A percentile compares a stretch with the other conserved stretches of the same genome.
These are phyloP conservation scores for Cyphomyrus discorhynchus DNA, from an alignment of 2,113 vertebrate genomes.

Conservation along the genomic window DNA sequence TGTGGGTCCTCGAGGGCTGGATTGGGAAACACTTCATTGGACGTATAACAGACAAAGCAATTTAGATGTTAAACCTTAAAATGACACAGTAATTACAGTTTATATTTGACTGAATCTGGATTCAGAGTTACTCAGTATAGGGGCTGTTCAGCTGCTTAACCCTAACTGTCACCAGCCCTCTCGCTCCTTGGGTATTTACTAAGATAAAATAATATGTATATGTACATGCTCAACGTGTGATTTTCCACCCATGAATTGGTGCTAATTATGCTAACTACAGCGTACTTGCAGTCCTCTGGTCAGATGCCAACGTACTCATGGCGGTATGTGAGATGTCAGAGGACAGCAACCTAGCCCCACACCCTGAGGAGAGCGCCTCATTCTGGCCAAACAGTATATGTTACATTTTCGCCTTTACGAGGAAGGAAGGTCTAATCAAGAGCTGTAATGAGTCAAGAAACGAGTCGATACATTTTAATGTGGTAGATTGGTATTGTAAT, in stretches of 20 bases:
- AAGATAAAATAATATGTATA: conserved; percentile 10
- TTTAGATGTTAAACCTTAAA: neutral
- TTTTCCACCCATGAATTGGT: neutral
- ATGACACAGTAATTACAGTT: neutral
- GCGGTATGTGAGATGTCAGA: neutral
- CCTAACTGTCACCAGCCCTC: neutral
- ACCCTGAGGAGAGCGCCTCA: neutral
- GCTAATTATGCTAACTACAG: neutral
- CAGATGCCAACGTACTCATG: neutral
- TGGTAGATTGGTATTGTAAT: neutral
- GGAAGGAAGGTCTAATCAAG: neutral
- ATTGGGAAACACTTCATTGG: neutral
- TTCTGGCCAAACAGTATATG: neutral
- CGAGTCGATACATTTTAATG: neutral
- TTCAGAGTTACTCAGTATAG: neutral
- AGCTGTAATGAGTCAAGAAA: neutral
- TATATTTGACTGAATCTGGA: neutral
- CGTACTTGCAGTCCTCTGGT: neutral
- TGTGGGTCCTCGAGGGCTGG: too few species aligned
- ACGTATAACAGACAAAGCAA: neutral
- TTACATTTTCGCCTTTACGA: neutral
- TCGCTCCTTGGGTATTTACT: neutral
- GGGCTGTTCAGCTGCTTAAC: neutral
- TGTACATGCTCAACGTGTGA: neutral
- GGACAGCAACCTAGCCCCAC: neutral